Evolutionary conservation across 2,888 invertebrate genomes (phyloP).

Genomic region (Coecobrya sp.): DNA sequence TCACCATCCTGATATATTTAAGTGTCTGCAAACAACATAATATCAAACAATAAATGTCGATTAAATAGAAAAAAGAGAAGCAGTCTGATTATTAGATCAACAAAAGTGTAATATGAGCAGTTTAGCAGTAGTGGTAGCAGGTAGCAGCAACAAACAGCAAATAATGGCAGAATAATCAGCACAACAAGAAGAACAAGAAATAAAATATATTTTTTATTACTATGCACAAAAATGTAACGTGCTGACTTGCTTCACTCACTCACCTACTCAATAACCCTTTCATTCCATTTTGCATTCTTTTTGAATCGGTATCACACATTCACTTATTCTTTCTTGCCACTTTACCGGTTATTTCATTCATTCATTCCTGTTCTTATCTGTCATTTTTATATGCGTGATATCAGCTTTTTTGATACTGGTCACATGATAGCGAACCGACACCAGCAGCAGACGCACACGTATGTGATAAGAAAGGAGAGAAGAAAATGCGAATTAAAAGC

Average conservation of each 20-base stretch:
- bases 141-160: constrained; percentile 3
- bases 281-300: neutral
- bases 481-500: neutral
- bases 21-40: constrained; percentile 40
- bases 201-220: constrained; percentile 29
- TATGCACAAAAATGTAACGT: constrained; percentile 53
- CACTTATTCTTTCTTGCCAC: neutral
- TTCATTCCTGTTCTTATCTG: constrained; percentile 50
- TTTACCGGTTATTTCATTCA: constrained; percentile 57
- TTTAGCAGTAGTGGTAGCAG: neutral
- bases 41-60: constrained; percentile 14
- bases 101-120: constrained; percentile 47
- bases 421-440: constrained; percentile 37
- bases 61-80: constrained; percentile 9
- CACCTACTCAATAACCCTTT: too few species aligned
- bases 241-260: constrained; percentile 40
- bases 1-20: constrained; percentile 5
- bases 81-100: constrained; percentile 30
- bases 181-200: constrained; percentile 51
- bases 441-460: neutral
- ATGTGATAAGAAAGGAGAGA: neutral
- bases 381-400: constrained; percentile 63
- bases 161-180: constrained; percentile 14
- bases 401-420: constrained; percentile 61
- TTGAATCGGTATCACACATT: constrained; percentile 10